Conservation (phyloP, 2,113 vertebrate genomes). For the Cyprinodon tularosa region DNA sequence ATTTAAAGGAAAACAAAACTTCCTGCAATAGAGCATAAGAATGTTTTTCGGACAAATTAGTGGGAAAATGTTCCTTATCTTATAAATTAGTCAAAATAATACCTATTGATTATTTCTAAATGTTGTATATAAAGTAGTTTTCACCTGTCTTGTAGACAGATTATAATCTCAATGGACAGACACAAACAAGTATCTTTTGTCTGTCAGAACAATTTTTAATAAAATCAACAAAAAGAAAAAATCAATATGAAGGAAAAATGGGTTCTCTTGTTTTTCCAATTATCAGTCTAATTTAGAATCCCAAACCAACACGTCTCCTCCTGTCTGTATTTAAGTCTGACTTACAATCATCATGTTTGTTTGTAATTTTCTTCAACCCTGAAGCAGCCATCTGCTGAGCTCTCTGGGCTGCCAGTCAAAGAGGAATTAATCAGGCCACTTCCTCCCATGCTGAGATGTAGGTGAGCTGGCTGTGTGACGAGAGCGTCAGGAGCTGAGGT, state of each 20-base stretch:
- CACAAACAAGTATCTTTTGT: not conserved
- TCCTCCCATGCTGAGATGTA: slow-evolving; percentile 55
- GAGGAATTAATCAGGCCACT: slow-evolving; percentile 65
- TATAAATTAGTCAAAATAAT: not conserved
- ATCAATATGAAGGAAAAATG: not conserved
- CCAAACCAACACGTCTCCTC: not conserved
- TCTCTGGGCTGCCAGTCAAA: slow-evolving; percentile 27
- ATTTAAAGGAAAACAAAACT: not conserved
- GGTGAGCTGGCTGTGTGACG: slow-evolving; percentile 45
- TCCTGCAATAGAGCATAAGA: too few relatives aligned
- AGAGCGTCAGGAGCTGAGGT: not conserved
- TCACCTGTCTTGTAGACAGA: not conserved
- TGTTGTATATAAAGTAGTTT: not conserved
- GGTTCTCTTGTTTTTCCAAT: too few relatives aligned
- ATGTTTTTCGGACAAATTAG: not conserved
- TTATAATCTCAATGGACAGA: not conserved
- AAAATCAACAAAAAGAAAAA: not conserved
- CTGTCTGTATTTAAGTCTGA: slow-evolving; percentile 4
- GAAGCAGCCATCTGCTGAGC: slow-evolving; percentile 65
- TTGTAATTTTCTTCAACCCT: slow-evolving; percentile 33
- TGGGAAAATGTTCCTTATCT: not conserved
- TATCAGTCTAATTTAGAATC: not conserved
- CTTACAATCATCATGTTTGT: slow-evolving; percentile 19
- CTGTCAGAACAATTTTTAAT: not conserved
- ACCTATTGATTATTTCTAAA: not conserved